These are phyloP conservation scores for Drosophila infuscata DNA, from an alignment of 2,888 invertebrate genomes.

Conservation along the genomic window DNA sequence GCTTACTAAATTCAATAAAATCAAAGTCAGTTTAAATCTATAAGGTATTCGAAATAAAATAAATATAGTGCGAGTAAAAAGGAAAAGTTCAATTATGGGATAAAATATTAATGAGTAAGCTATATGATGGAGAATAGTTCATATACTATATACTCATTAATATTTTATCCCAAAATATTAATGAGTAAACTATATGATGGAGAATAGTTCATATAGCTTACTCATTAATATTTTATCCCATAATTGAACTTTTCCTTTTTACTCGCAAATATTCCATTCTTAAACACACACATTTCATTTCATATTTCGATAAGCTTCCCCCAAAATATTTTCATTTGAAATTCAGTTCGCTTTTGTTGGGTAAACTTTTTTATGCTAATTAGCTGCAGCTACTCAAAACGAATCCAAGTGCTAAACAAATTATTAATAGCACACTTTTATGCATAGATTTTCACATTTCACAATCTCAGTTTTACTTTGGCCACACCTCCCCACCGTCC, in stretches of 20 bases:
- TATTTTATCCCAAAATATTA: too few species aligned
- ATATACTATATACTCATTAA: too few species aligned
- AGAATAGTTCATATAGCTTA: too few species aligned
- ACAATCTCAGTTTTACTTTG: slow-evolving; percentile 36
- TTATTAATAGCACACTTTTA: slow-evolving; percentile 32
- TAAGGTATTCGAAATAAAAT: background rate
- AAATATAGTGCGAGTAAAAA: too few species aligned
- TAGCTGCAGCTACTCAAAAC: slow-evolving; percentile 23
- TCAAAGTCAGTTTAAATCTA: background rate
- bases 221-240: too few species aligned
- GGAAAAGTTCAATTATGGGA: too few species aligned
- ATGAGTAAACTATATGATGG: too few species aligned
- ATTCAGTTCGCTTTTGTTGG: background rate
- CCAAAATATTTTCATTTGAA: background rate
- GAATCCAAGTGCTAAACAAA: slow-evolving; percentile 13
- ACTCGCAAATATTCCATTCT: background rate
- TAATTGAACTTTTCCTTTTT: too few species aligned
- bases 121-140: too few species aligned
- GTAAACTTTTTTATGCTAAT: slow-evolving; percentile 28
- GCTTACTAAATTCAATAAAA: too few species aligned
- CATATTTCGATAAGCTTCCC: background rate
- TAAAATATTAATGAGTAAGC: too few species aligned
- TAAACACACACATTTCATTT: background rate
- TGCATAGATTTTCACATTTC: slow-evolving; percentile 49
- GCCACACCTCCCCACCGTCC: background rate